A percentile compares a stretch with the other conserved stretches of the same genome.
These are phyloP conservation scores for Mobula birostris DNA, from an alignment of 2,113 vertebrate genomes.

Conservation along the genomic window DNA sequence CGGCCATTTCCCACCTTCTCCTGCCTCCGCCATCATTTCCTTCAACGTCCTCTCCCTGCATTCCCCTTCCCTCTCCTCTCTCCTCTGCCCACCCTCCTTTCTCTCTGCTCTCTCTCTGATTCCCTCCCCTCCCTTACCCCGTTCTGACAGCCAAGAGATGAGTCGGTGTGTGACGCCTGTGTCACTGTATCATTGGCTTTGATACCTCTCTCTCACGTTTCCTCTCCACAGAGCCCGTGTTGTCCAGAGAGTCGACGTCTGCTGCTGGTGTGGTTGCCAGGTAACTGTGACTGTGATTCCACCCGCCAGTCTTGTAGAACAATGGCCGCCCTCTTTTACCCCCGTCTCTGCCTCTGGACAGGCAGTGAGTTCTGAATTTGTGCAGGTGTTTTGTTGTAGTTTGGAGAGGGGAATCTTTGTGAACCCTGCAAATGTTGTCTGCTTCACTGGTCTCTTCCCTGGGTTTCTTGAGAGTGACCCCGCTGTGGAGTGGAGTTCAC, in stretches of 20 bases:
- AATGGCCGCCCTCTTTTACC: too few relatives aligned
- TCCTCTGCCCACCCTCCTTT: not conserved
- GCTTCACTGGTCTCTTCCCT: not conserved
- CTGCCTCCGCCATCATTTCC: not conserved
- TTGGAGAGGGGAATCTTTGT: not conserved
- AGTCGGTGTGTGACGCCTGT: not conserved
- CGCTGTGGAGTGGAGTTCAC: too few relatives aligned
- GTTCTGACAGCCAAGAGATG: too few relatives aligned
- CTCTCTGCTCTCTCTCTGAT: not conserved
- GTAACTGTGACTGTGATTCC: conserved; percentile 56
- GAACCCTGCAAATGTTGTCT: not conserved
- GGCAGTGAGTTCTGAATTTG: not conserved
- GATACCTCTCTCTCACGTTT: not conserved
- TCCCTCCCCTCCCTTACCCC: too few relatives aligned
- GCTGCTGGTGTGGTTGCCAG: conserved; percentile 66
- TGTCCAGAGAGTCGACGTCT: conserved; percentile 58
- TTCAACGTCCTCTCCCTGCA: not conserved
- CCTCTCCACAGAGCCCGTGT: conserved; percentile 64
- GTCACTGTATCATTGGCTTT: not conserved
- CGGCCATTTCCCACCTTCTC: too few relatives aligned
- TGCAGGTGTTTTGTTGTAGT: not conserved
- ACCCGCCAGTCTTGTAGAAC: not conserved
- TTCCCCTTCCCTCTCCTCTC: not conserved
- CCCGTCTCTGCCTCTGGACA: not conserved
- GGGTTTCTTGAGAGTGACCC: not conserved